phyloP scores from a whole-genome alignment of 2,113 vertebrate species.

The Dicerorhinus sumatrensis region DNA sequence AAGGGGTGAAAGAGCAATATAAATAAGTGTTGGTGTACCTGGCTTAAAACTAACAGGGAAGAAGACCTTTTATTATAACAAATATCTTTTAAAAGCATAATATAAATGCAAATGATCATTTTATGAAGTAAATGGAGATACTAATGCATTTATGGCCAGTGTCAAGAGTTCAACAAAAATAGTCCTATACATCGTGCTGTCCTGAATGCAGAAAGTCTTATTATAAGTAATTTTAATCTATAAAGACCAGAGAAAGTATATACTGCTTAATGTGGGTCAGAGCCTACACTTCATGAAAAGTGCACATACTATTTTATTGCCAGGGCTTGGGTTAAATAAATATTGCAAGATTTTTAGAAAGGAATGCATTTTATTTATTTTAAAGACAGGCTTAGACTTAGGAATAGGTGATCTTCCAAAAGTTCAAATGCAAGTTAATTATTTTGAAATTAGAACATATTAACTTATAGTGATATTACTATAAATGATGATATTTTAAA shows the following conservation, averaged over 20 bases:
- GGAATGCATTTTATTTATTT: slow-evolving; percentile 31
- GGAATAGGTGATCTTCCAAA: neutral
- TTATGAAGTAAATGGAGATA: slow-evolving; percentile 79
- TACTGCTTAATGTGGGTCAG: slow-evolving; percentile 48
- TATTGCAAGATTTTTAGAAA: neutral
- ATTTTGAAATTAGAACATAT: neutral
- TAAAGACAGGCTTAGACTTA: neutral
- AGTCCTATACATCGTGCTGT: slow-evolving; percentile 55
- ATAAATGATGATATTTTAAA: neutral
- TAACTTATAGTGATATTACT: neutral
- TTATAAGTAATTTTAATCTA: slow-evolving; percentile 62
- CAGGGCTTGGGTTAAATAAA: neutral
- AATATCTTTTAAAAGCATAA: slow-evolving; percentile 66
- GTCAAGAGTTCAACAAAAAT: slow-evolving; percentile 76
- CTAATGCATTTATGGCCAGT: slow-evolving; percentile 71
- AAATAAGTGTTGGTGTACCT: neutral
- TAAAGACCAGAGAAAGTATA: slow-evolving; percentile 28
- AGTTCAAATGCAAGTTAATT: neutral
- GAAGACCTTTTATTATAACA: slow-evolving; percentile 61
- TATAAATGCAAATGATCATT: slow-evolving; percentile 79
- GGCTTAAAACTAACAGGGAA: slow-evolving; percentile 38
- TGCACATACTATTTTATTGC: neutral
- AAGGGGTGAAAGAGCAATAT: neutral
- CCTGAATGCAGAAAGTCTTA: slow-evolving; percentile 68
- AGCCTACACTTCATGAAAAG: neutral